Evolutionary conservation across 2,113 vertebrate species (phyloP).

Genomic region (Mungos mungo): DNA sequence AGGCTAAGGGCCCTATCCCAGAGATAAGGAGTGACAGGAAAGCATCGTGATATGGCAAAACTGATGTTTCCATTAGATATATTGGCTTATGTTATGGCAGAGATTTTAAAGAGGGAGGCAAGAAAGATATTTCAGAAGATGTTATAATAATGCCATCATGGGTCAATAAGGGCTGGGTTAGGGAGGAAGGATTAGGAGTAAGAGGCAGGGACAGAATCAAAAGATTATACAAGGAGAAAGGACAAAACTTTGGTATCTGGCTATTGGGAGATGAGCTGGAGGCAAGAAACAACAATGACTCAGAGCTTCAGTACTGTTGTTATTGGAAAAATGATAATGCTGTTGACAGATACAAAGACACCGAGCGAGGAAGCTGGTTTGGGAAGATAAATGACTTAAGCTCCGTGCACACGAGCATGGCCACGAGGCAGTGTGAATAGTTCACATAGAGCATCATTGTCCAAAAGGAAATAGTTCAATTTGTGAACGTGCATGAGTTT

Average conservation of each 20-base stretch:
- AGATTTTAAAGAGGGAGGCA: neutral
- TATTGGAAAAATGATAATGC: neutral
- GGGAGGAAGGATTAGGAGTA: neutral
- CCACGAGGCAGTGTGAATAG: neutral
- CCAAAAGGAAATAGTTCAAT: neutral
- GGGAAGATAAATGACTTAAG: neutral
- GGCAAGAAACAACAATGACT: neutral
- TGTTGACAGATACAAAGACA: neutral
- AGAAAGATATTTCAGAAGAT: neutral
- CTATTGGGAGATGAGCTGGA: neutral
- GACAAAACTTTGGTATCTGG: neutral
- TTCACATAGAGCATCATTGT: neutral
- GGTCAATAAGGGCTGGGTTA: neutral
- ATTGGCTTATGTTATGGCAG: neutral
- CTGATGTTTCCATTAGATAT: neutral
- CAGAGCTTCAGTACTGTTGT: neutral
- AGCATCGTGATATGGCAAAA: neutral
- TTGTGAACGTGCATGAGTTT: neutral
- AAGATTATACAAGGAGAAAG: neutral
- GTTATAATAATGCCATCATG: neutral
- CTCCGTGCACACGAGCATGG: neutral
- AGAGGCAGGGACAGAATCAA: neutral
- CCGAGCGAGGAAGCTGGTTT: neutral
- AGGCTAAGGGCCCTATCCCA: neutral
- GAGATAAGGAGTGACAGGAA: neutral